A percentile compares a stretch with the other conserved stretches of the same genome.
Conservation (phyloP, 1,140 invertebrate species). For the Drosophila prosaltans region DNA sequence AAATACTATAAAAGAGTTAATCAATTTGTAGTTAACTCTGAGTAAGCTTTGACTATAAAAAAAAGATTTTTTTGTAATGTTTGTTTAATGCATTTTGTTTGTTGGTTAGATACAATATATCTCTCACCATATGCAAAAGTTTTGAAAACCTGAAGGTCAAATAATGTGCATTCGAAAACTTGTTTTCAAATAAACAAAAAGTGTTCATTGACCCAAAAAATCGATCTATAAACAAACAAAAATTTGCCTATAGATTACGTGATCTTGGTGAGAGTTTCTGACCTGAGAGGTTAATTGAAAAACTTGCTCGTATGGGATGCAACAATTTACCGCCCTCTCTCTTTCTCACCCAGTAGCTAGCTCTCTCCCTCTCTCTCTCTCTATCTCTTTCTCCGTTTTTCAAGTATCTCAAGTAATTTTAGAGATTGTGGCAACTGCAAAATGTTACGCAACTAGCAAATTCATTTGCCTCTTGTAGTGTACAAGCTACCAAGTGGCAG, state of each 20-base stretch:
- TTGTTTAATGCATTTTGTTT: too few relatives aligned
- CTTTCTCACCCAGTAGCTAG: background rate
- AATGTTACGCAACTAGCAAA: conserved; percentile 59
- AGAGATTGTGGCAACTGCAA: conserved; percentile 36
- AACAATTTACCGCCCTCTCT: background rate
- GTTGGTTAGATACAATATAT: too few relatives aligned
- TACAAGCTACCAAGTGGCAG: background rate
- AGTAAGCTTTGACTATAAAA: too few relatives aligned
- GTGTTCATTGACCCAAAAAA: conserved; percentile 33
- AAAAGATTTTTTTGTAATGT: too few relatives aligned
- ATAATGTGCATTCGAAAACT: background rate
- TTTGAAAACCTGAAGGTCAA: background rate
- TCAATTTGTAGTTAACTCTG: background rate
- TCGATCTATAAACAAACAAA: conserved; percentile 19
- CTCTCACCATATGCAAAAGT: background rate
- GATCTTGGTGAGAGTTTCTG: conserved; percentile 44
- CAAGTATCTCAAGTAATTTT: conserved; percentile 39
- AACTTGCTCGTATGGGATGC: conserved; percentile 40
- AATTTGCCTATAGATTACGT: conserved; percentile 33
- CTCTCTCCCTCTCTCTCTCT: conserved; percentile 13
- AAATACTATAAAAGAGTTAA: background rate
- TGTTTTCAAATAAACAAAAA: background rate
- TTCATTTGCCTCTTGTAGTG: conserved; percentile 22
- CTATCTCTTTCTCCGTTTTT: background rate
- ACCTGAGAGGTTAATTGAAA: conserved; percentile 56